Base-by-base conservation (phyloP, 2,797 vertebrate species). In the Oreochromis mossambicus region DNA sequence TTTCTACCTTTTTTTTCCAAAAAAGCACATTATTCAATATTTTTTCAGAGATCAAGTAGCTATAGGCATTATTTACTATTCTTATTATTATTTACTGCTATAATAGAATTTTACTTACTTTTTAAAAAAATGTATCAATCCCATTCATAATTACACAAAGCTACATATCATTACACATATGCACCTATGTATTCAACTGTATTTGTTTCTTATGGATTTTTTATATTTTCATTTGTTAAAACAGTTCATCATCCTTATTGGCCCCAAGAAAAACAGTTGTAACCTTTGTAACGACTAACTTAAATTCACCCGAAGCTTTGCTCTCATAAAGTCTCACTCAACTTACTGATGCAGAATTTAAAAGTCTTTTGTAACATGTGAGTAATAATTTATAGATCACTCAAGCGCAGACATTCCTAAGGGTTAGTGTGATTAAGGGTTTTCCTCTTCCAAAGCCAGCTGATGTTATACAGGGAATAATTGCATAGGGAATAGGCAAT, bases 391-490 rank as follows among this genome's bases (percentile, higher is more conserved):
- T 77, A 24, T 55, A 51, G 36, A 61, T 56, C 54, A 51, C 78
- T 66, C 52, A 80, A 73, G 52, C 52, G 70, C 19, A 34, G 76
- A 6, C 51, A 84, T 80, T 79, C 70, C 78, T 76, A 43, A 21
- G 48, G 81, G 85, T 51, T 79, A 73, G 43, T 19, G 34, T 77
- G 87, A 83, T 87, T 63, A 90, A 34, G 15, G 83, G 29, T 52
- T 87, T 68, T 61, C 66, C 21, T 84, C 50, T 79, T 86, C 80
- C 81, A 83, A 86, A 89, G 77, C 78, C 83, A 86, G 77, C 2
- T 52, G 38, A 84, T 76, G 85, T 83, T 87, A 88, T 61, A 89
- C 77, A 61, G 10, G 66, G 82, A 84, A 87, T 86, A 86, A 90
- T 76, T 88, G 79, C 73, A 76, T 78, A 26, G 43, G 70, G 70